Evolutionary conservation across 1,140 invertebrate genomes (phyloP), one percentile per base, ranked within the genome.

Genomic region (Ditylenchus dipsaci): DNA sequence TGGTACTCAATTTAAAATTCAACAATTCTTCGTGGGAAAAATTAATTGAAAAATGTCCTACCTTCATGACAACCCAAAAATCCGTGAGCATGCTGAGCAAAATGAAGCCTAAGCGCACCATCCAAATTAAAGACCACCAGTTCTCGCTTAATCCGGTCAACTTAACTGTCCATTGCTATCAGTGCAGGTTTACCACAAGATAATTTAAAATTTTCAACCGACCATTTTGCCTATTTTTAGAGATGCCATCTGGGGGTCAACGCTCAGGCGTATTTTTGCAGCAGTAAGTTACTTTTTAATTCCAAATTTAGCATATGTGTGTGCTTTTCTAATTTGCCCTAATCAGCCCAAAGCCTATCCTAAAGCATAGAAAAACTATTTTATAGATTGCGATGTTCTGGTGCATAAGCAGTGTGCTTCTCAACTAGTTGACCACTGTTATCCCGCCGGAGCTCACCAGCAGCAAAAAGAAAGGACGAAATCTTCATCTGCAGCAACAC

Each of bases 201-300:
- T 26, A 21, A 62, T 62, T 3, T n/a, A 62, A 26, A 19, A 3
- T 29, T 30, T 30, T 49, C 17, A 49, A 43, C 42, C 23, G 33
- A 38, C n/a, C 42, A 19, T 5, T 64, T 64, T 42, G 27, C 43
- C 11, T 5, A 38, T 11, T 38, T 38, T 38, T 86, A 90, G 91
- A 79, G 87, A 89, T 76, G 89, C 93, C 73, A 90, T 97, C 73
- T 92, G 91, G 87, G 94, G 94, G 90, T 96, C 65, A 67, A 86
- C 86, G 68, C 83, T 76, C 76, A 78, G 71, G 79, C 79, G 21
- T 84, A 84, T 56, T 74, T 78, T 59, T 79, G 82, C 47, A 71
- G 67, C 68, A 76, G 75, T 81, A 66, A 71, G 81, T 68, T 3
- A 19, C 17, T 13, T 29, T 73, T 49, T 15, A 30, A 15, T 27